Conservation (phyloP, 2,797 vertebrate genomes). For the Numenius phaeopus region DNA sequence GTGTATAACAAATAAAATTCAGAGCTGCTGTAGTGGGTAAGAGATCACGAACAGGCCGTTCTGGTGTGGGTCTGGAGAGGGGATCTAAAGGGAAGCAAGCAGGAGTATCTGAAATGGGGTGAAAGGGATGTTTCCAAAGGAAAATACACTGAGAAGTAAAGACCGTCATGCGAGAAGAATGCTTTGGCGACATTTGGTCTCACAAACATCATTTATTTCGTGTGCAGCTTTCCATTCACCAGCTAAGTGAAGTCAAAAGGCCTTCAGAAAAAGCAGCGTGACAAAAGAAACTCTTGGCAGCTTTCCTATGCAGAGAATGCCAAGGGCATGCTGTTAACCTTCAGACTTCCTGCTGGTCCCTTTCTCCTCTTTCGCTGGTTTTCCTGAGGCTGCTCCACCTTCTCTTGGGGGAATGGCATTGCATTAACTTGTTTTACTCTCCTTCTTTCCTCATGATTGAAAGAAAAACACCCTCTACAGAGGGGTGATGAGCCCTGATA, state of each 20-base stretch:
- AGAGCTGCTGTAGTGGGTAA: neutral
- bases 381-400: neutral
- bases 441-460: neutral
- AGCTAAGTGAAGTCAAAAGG: constrained; percentile 25
- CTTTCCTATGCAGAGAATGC: neutral
- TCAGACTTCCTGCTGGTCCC: neutral
- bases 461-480: neutral
- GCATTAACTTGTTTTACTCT: neutral
- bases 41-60: neutral
- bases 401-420: neutral
- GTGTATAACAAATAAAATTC: neutral
- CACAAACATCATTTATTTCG: neutral
- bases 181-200: neutral
- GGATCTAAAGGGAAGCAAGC: neutral
- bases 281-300: constrained; percentile 36
- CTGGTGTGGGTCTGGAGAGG: neutral
- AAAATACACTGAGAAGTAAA: neutral
- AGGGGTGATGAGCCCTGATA: neutral
- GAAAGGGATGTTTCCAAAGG: neutral
- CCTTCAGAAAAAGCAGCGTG: neutral
- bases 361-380: neutral
- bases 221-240: constrained; percentile 5
- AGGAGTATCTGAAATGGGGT: neutral
- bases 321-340: constrained; percentile 21
- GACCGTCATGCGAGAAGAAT: neutral